Conservation (phyloP, 1,140 invertebrate genomes). For the Aphelenchoides besseyi region DNA sequence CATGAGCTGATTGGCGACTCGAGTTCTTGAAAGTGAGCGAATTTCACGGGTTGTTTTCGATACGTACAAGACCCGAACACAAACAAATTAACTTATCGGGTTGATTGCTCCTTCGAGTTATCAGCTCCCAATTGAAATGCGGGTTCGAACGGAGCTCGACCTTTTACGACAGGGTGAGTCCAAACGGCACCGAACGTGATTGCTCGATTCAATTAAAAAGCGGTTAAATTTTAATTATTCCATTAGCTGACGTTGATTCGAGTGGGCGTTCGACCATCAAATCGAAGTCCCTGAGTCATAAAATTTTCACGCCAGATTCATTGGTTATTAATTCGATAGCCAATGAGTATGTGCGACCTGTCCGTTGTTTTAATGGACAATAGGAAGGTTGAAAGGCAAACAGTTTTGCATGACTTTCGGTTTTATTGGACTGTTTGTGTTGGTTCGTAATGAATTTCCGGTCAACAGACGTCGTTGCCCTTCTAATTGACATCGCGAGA, state of each 20-base stretch:
- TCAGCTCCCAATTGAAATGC: too few species aligned
- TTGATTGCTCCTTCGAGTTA: background rate
- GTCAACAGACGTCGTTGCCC: background rate
- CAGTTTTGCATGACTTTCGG: too few species aligned
- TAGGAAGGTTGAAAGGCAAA: too few species aligned
- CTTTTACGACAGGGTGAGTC: too few species aligned
- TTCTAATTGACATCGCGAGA: background rate
- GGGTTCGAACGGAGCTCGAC: too few species aligned
- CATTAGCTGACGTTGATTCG: background rate
- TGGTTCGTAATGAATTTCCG: constrained; percentile 3
- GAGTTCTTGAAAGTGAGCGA: too few species aligned
- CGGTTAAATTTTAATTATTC: background rate
- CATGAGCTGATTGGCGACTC: too few species aligned
- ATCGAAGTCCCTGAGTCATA: background rate
- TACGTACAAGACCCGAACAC: constrained; percentile 1
- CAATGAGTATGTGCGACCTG: background rate
- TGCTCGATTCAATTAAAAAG: background rate
- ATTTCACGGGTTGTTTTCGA: background rate
- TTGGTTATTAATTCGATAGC: constrained; percentile 1
- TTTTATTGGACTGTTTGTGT: background rate
- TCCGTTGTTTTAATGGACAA: too few species aligned
- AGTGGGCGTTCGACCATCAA: background rate
- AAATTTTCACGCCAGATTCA: too few species aligned
- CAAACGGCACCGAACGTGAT: too few species aligned
- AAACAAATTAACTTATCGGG: background rate